A percentile compares a stretch with the other conserved stretches of the same genome.
Conservation (phyloP, 2,113 vertebrate species). For the Heterochromis multidens region DNA sequence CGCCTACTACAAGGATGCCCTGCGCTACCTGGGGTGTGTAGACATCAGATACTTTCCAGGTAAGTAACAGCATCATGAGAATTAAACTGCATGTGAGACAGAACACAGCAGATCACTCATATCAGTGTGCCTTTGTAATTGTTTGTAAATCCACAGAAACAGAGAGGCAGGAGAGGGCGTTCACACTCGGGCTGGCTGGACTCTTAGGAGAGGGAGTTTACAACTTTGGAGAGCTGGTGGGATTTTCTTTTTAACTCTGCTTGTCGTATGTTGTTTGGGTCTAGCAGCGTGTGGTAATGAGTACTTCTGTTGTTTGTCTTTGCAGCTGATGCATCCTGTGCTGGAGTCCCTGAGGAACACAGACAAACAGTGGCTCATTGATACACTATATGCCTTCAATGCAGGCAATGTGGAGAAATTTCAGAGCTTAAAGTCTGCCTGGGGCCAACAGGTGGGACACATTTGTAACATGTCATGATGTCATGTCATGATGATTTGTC, state of each 20-base stretch:
- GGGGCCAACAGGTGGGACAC: conserved; percentile 92
- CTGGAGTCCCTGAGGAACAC: conserved; percentile 91
- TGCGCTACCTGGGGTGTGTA: conserved; percentile 93
- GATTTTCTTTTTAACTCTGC: conserved; percentile 5
- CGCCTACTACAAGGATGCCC: conserved; percentile 92
- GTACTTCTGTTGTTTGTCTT: neutral
- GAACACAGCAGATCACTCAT: neutral
- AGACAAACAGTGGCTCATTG: conserved; percentile 96
- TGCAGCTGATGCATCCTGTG: conserved; percentile 95
- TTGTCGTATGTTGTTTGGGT: neutral
- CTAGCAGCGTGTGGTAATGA: neutral
- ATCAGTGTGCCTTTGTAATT: neutral
- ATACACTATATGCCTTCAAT: conserved; percentile 95
- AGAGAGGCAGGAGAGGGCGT: conserved; percentile 95
- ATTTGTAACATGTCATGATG: no score
- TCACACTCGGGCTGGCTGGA: conserved; percentile 92
- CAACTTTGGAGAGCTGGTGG: conserved; percentile 95
- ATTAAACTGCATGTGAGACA: neutral
- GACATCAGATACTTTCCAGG: conserved; percentile 91
- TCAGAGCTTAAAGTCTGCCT: conserved; percentile 87
- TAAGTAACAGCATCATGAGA: conserved; percentile 37
- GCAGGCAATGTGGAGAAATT: conserved; percentile 94
- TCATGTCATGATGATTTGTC: neutral
- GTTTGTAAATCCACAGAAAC: conserved; percentile 74
- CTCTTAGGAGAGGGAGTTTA: conserved; percentile 96